phyloP scores from a whole-genome alignment of 1,140 invertebrate species.

The Ceratina australensis region DNA sequence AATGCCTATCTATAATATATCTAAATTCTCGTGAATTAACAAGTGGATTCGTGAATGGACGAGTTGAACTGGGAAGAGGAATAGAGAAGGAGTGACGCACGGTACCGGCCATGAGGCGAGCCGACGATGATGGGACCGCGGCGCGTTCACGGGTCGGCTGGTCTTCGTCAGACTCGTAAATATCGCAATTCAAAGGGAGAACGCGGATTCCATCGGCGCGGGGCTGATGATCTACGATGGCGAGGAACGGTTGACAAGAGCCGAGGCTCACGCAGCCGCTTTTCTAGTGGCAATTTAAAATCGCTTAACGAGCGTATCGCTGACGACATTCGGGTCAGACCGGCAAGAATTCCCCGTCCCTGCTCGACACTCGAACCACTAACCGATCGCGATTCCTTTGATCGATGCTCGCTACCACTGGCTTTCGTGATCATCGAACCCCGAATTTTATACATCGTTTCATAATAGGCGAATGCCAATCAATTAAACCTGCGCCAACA shows the following conservation, averaged over 20 bases:
- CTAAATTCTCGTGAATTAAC: no score
- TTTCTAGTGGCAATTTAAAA: conserved; percentile 62
- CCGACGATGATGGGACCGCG: background rate
- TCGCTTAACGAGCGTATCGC: conserved; percentile 58
- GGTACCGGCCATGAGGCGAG: background rate
- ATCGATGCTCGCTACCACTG: conserved; percentile 7
- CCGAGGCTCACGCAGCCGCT: conserved; percentile 23
- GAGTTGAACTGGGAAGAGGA: background rate
- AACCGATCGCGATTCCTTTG: conserved; percentile 29
- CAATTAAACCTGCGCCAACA: no score
- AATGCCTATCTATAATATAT: no score
- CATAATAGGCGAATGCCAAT: no score
- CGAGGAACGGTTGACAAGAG: conserved; percentile 11
- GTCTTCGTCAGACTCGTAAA: conserved; percentile 57
- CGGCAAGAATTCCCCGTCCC: conserved; percentile 4
- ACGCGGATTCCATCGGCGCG: background rate
- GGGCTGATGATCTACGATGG: conserved; percentile 19
- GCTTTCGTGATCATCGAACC: background rate
- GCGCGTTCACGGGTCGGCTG: conserved; percentile 35
- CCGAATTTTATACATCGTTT: no score
- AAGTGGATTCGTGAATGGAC: no score
- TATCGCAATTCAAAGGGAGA: conserved; percentile 58
- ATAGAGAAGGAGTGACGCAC: background rate
- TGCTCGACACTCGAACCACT: no score
- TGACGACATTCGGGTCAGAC: conserved; percentile 44